These are phyloP conservation scores for Ectobius pallidus DNA, from an alignment of 2,888 invertebrate genomes.

Conservation along the genomic window DNA sequence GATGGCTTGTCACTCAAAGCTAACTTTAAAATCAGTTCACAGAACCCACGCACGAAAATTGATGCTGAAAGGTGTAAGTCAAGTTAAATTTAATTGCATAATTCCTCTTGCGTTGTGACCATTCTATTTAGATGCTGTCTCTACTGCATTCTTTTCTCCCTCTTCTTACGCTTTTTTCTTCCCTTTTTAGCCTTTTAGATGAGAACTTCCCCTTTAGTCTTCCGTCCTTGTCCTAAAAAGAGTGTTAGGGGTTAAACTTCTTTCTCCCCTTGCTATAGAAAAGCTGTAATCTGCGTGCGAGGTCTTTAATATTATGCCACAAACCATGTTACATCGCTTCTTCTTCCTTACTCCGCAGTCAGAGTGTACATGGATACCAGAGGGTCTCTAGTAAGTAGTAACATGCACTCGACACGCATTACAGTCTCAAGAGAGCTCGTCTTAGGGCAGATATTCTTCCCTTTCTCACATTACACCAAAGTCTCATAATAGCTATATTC, in stretches of 20 bases:
- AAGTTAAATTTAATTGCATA: too few species aligned
- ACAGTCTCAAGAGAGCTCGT: too few species aligned
- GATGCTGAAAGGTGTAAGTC: too few species aligned
- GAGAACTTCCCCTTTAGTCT: background rate
- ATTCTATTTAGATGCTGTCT: background rate
- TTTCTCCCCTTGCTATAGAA: conserved; percentile 11
- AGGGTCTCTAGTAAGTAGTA: conserved; percentile 1
- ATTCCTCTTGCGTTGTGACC: background rate
- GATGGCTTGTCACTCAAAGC: too few species aligned
- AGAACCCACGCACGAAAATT: too few species aligned
- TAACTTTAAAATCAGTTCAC: too few species aligned
- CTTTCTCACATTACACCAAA: too few species aligned
- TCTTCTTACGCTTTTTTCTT: background rate
- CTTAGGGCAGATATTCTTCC: too few species aligned
- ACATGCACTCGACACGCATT: conserved; percentile 14
- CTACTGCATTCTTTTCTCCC: too few species aligned
- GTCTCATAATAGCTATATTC: too few species aligned
- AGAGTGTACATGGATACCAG: background rate
- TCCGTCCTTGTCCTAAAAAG: conserved; percentile 19
- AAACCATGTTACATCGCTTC: conserved; percentile 24
- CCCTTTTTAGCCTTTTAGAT: background rate
- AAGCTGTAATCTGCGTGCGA: conserved; percentile 25
- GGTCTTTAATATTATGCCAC: conserved; percentile 30
- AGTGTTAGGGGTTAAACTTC: conserved; percentile 8
- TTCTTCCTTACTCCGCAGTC: background rate